phyloP scores from a whole-genome alignment of 2,113 vertebrate species.

The Ondatra zibethicus region DNA sequence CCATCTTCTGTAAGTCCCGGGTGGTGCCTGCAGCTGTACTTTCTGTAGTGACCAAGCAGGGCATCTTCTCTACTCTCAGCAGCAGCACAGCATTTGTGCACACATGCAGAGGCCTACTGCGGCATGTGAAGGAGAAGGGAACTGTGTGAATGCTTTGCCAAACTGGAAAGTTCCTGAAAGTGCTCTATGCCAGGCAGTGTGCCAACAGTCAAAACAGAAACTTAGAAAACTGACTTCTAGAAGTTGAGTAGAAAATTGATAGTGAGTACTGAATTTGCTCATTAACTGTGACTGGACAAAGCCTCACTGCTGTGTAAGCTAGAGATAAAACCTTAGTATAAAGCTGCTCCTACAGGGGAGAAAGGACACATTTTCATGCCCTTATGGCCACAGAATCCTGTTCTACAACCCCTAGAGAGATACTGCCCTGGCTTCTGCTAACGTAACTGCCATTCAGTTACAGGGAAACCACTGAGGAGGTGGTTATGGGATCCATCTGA shows the following conservation, averaged over 20 bases:
- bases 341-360: background rate
- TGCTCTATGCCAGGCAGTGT: background rate
- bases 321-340: background rate
- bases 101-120: background rate
- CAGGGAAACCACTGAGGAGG: background rate
- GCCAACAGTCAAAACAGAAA: background rate
- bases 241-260: background rate
- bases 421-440: background rate
- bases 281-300: background rate
- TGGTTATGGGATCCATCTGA: background rate
- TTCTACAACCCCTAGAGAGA: background rate
- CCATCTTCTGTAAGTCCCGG: background rate
- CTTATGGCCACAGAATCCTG: background rate
- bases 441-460: background rate
- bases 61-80: background rate
- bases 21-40: background rate
- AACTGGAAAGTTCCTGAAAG: background rate
- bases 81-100: background rate
- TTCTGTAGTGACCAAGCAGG: background rate
- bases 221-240: background rate
- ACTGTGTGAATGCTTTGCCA: background rate
- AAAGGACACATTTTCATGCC: background rate
- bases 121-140: background rate
- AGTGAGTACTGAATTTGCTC: slow-evolving; percentile 1
- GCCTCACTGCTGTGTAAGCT: background rate